Evolutionary conservation across 2,888 invertebrate species (phyloP), one percentile per base, ranked within the genome.

Genomic region (Neuroscelio doddi): DNA sequence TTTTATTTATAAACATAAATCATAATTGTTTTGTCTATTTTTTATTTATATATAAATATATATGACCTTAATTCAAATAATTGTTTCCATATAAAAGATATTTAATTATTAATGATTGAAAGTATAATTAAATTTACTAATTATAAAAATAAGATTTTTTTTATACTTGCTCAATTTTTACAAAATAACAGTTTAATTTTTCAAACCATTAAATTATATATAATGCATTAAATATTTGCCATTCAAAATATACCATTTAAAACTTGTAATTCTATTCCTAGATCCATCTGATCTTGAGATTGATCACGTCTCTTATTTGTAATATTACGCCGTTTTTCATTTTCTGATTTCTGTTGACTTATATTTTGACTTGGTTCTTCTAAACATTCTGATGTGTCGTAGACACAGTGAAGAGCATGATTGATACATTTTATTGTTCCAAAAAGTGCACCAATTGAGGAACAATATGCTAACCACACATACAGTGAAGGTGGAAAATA

Each of bases 351-450:
- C 77, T 81, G 86, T 78, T 78, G 86, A 86, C 78, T 90, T 87
- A 78, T 86, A 76, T 86, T 87, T 86, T 77, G 86, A 76, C 71
- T 87, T 83, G 70, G 89, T 85, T 87, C 91, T 85, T 81, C 88
- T 84, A 93, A 88, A 80, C 92, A 92, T 85, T 97, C 96, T n/a
- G 93, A 93, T 9, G 95, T 95, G 85, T 98, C 97, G 85, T 97
- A 98, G 87, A 97, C 92, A 75, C 92, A 91, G 85, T 98, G 98
- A 62, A 98, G 88, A 38, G 92, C 91, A 86, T 93, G 93, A 86
- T 97, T 98, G 72, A 94, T 86, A 62, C 94, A 86, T 87, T 99
- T 99, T 65, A 98, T 88, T 46, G 89, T 82, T 8, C 92, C 88
- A 83, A 98, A 95, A 57, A 95, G 87, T 50, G 93, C 78, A 21